phyloP scores from a whole-genome alignment of 2,797 vertebrate genomes.

The Jordanella pulchra region DNA sequence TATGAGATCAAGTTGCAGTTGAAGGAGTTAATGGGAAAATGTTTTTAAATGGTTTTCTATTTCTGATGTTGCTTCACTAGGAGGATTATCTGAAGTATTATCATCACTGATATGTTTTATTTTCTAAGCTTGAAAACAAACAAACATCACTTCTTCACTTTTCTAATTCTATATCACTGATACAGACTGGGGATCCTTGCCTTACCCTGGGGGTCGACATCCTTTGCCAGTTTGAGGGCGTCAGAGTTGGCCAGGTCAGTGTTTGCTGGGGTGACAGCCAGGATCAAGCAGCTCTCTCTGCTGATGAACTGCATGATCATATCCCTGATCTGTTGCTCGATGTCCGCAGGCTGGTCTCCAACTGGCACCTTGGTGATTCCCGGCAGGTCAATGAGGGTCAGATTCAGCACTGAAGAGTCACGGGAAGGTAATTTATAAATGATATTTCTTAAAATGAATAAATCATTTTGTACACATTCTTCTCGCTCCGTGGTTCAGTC shows the following conservation, averaged over 20 bases:
- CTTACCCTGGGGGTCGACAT: slow-evolving; percentile 94
- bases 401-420: slow-evolving; percentile 85
- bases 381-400: slow-evolving; percentile 96
- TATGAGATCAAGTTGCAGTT: background rate
- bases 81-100: background rate
- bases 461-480: too few species aligned
- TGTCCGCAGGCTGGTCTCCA: slow-evolving; percentile 93
- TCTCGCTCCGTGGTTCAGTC: too few species aligned
- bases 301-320: slow-evolving; percentile 97
- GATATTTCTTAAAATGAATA: background rate
- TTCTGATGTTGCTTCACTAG: background rate
- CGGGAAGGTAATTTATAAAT: background rate
- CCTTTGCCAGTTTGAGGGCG: slow-evolving; percentile 93
- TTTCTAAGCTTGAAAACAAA: too few species aligned
- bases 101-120: background rate
- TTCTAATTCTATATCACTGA: background rate
- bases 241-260: slow-evolving; percentile 96
- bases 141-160: slow-evolving; percentile 9
- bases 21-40: background rate
- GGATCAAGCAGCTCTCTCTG: slow-evolving; percentile 92
- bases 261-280: slow-evolving; percentile 95
- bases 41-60: background rate
- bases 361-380: slow-evolving; percentile 98
- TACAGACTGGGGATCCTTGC: background rate
- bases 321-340: slow-evolving; percentile 94